Percentiles rank a stretch among this genome's conserved stretches.
Conservation (phyloP, 1,140 invertebrate species). For the Drosophila pandora region DNA sequence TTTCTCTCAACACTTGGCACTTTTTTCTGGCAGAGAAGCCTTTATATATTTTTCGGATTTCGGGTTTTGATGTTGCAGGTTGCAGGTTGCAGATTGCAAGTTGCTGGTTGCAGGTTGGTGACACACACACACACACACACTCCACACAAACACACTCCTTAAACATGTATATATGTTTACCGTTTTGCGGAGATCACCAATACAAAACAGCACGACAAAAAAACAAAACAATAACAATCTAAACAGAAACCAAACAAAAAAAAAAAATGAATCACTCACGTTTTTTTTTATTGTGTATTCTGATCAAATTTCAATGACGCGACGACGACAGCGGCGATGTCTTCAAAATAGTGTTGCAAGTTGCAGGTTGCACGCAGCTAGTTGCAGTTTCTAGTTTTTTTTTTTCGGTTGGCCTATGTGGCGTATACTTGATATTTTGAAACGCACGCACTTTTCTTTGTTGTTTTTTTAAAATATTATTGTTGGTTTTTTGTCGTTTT, state of each 20-base stretch:
- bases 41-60: neutral
- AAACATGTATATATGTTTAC: neutral
- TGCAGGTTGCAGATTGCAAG: neutral
- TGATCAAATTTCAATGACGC: neutral
- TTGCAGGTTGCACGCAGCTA: neutral
- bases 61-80: neutral
- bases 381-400: neutral
- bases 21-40: neutral
- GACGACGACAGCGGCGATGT: neutral
- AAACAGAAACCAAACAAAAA: constrained; percentile 6
- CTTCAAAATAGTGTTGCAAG: neutral
- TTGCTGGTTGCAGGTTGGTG: neutral
- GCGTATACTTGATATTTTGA: constrained; percentile 14
- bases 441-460: constrained; percentile 13
- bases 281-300: neutral
- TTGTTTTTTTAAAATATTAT: constrained; percentile 9
- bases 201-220: constrained; percentile 8
- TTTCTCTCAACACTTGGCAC: neutral
- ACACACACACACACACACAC: neutral
- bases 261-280: constrained; percentile 17
- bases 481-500: neutral
- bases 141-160: neutral
- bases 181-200: constrained; percentile 10
- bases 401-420: constrained; percentile 3
- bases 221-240: constrained; percentile 13